phyloP scores from a whole-genome alignment of 2,888 invertebrate species.

The Acheta domesticus region DNA sequence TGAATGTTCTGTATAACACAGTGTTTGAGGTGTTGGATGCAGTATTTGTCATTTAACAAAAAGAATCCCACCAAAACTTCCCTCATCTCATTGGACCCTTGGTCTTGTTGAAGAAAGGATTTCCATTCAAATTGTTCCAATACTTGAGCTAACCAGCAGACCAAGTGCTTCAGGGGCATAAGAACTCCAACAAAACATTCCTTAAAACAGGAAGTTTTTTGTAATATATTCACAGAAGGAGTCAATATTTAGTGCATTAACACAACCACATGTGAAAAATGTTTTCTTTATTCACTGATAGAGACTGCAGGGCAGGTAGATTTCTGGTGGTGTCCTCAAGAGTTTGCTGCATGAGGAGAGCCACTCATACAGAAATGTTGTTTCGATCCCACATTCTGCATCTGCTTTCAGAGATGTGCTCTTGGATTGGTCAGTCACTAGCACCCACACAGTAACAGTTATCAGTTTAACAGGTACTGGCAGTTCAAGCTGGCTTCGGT shows the following conservation, averaged over 20 bases:
- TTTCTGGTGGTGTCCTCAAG: background rate
- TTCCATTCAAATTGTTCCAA: background rate
- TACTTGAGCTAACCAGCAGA: background rate
- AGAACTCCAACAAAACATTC: constrained; percentile 6
- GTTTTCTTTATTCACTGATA: background rate
- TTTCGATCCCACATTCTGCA: background rate
- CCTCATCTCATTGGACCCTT: constrained; percentile 6
- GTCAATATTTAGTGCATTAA: background rate
- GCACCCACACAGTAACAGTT: constrained; percentile 10
- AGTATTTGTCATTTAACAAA: background rate
- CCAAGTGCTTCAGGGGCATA: background rate
- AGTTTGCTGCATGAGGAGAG: background rate
- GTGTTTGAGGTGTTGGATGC: background rate
- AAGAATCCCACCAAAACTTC: background rate
- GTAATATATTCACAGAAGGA: background rate
- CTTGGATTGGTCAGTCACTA: background rate
- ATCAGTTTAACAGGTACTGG: constrained; percentile 10
- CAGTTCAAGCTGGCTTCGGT: constrained; percentile 18
- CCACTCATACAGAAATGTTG: background rate
- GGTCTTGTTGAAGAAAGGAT: background rate
- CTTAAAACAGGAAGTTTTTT: constrained; percentile 9
- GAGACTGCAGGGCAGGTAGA: background rate
- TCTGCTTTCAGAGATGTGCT: background rate
- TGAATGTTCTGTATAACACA: background rate
- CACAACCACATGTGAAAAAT: constrained; percentile 1